These are phyloP conservation scores for Frieseomelitta varia DNA, from an alignment of 1,140 invertebrate genomes.

Conservation along the genomic window DNA sequence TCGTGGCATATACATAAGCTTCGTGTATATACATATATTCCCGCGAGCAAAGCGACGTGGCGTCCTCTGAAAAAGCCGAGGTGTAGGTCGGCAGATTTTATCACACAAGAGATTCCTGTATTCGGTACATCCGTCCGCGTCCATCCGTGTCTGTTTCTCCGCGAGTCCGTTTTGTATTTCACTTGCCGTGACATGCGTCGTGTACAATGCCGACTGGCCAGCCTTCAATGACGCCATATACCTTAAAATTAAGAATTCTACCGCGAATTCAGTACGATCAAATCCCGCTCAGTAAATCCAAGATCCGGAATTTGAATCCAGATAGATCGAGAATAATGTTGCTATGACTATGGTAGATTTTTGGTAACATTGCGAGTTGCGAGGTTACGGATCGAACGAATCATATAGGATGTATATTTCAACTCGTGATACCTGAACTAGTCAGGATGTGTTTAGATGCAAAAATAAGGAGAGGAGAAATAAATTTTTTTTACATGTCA, in stretches of 20 bases:
- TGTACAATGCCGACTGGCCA: slow-evolving; percentile 9
- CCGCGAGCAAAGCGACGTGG: background rate
- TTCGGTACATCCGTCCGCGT: slow-evolving; percentile 52
- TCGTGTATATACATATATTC: background rate
- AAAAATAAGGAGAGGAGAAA: background rate
- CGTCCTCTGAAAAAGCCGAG: slow-evolving; percentile 54
- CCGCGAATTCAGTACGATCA: background rate
- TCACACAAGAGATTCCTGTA: slow-evolving; percentile 68
- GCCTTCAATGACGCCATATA: slow-evolving; percentile 43
- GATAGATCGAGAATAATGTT: background rate
- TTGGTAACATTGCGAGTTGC: background rate
- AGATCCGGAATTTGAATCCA: background rate
- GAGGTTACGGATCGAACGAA: no score
- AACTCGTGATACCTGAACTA: no score
- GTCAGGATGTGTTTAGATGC: no score
- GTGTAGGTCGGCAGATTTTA: slow-evolving; percentile 69
- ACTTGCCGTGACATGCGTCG: slow-evolving; percentile 51
- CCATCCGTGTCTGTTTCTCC: slow-evolving; percentile 40
- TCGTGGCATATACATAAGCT: background rate
- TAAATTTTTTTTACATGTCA: background rate
- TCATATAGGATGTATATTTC: no score
- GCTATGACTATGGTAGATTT: background rate
- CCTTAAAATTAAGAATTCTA: slow-evolving; percentile 23
- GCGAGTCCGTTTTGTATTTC: slow-evolving; percentile 63
- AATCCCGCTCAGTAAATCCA: background rate